Evolutionary conservation across 1,140 invertebrate genomes (phyloP), one percentile per base, ranked within the genome.

Genomic region (Euwallacea similis): DNA sequence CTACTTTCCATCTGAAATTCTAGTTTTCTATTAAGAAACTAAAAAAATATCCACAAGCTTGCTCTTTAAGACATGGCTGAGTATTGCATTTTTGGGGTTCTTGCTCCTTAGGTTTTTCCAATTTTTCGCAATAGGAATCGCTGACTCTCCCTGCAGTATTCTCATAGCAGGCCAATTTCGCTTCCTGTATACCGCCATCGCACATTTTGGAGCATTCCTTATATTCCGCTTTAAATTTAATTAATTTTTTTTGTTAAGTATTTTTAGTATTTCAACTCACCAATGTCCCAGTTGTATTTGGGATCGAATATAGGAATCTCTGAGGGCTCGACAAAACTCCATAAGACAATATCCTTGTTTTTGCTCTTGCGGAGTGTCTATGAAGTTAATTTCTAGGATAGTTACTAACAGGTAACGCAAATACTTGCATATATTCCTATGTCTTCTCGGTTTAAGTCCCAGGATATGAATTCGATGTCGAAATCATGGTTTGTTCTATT

Each of bases 1-100:
- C 84, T 7, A 83, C 81, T 66, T 82, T 79, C 85, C 85, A 86
- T 73, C 85, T 84, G 46, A 42, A 74, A 63, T 3, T 7, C 1
- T 43, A 13, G 9, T 43, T 58, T 61, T n/a, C 42, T 2, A 33
- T 33, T 33, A 33, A 33, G 21, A 33, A 33, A 33, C 21, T 2
- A 33, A 33, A 33, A 33, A 33, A 33, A 33, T 33, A 33, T 33
- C 21, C 21, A 33, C 21, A 33, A 86, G 21, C 21, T 33, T 33
- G 21, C 21, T 33, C 21, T 33, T 33, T 33, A 33, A 4, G 21
- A 33, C 21, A 33, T 3, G 81, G 78, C 2, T 80, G 7, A 42
- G 80, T 67, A 59, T 85, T 85, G 67, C 85, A 86, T 46, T 77
- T 74, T 43, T 80, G 78, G 8, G 78, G 80, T 61, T 79, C 79